Evolutionary conservation across 2,797 vertebrate species (phyloP).

Genomic region (Acanthurus tractus): DNA sequence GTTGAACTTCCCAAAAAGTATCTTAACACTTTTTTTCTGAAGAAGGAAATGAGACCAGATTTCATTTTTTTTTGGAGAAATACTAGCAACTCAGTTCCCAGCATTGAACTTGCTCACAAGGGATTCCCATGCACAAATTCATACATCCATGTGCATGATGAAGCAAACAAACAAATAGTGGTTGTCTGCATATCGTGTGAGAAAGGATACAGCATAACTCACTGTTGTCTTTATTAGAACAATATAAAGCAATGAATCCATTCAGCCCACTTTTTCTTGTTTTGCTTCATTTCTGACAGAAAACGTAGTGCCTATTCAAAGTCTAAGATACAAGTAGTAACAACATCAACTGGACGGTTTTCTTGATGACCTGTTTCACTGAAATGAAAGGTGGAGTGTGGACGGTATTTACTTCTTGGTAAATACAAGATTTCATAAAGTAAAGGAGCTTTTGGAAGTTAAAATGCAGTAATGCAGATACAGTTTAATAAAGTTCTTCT

Average conservation of each 20-base stretch:
- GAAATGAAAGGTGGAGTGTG: not conserved
- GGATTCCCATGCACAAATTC: not conserved
- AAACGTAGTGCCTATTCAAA: no score
- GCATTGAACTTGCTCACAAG: not conserved
- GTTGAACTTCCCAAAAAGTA: not conserved
- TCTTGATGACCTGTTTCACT: not conserved
- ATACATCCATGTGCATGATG: not conserved
- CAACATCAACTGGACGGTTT: not conserved
- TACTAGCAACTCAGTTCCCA: no score
- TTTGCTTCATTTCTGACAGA: no score
- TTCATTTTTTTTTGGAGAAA: no score
- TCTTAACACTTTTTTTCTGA: not conserved
- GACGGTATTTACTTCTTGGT: not conserved
- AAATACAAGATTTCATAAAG: not conserved
- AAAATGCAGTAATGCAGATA: not conserved
- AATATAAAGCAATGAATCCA: no score
- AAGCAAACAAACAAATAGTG: not conserved
- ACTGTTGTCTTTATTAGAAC: no score
- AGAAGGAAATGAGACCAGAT: no score
- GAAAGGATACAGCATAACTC: no score
- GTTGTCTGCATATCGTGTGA: not conserved
- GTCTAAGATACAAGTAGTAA: not conserved
- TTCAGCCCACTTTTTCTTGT: no score
- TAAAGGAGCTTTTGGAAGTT: not conserved
- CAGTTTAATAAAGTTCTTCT: not conserved